Base-by-base conservation (phyloP, 1,140 invertebrate genomes). In the Sycophila sp. region DNA sequence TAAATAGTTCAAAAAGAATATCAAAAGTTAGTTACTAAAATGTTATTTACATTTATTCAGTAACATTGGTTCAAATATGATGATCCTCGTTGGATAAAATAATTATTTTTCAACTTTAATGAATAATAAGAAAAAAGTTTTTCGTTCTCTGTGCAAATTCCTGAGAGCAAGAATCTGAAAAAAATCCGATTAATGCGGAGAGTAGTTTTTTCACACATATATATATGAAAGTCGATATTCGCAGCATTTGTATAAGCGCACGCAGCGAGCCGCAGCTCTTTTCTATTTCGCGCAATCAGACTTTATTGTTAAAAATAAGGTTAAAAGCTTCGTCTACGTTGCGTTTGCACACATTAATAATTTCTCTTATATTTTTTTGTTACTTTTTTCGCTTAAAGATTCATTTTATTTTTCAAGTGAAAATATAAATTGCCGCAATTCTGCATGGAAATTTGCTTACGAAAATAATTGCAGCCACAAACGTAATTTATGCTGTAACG, bases 61-160 rank as follows among this genome's bases (percentile, higher is more conserved):
- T n/a, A n/a, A n/a, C n/a, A n/a, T n/a, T n/a, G n/a, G n/a, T n/a
- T n/a, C n/a, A n/a, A n/a, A n/a, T n/a, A n/a, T n/a, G n/a, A n/a
- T n/a, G n/a, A n/a, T n/a, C n/a, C n/a, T n/a, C n/a, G n/a, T n/a
- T n/a, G n/a, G 49, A 30, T n/a, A 30, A 28, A 53, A 28, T 5
- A n/a, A 13, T 53, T 53, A 49, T 49, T 6, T 49, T 6, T 19
- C 19, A 36, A 36, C 15, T 28, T 65, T 56, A n/a, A n/a, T n/a
- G n/a, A n/a, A n/a, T n/a, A n/a, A n/a, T n/a, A n/a, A n/a, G n/a
- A n/a, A n/a, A n/a, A n/a, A n/a, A n/a, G n/a, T n/a, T n/a, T n/a
- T n/a, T n/a, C n/a, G n/a, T 68, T 68, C 65, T 68, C 34, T 49
- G 65, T 68, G 30, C 32, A 65, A 53, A 64, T 28, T 15, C 17